Evolutionary conservation across 2,888 invertebrate genomes (phyloP).

Genomic region (Laspeyria flexula): DNA sequence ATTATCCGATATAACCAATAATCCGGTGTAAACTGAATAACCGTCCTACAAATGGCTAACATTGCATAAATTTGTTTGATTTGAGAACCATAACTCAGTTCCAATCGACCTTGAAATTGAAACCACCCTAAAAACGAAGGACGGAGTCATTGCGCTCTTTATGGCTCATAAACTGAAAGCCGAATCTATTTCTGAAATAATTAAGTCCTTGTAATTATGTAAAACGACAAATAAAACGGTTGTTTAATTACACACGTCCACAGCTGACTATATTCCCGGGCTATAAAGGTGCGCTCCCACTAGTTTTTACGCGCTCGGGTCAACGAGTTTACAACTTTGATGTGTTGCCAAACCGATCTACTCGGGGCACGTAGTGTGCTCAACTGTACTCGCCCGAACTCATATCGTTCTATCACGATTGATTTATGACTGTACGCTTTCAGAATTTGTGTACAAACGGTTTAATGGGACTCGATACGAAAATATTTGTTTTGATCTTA

Average conservation of each 20-base stretch:
- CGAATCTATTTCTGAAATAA: neutral
- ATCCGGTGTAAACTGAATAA: no score
- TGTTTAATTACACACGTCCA: slow-evolving; percentile 6
- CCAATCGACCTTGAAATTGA: no score
- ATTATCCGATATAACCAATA: no score
- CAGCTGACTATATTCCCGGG: slow-evolving; percentile 49
- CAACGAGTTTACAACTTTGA: slow-evolving; percentile 53
- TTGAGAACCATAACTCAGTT: no score
- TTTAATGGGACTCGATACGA: slow-evolving; percentile 27
- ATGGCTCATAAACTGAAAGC: neutral
- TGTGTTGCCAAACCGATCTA: slow-evolving; percentile 50
- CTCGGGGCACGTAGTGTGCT: slow-evolving; percentile 23
- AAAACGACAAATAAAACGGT: neutral
- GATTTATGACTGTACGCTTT: slow-evolving; percentile 38
- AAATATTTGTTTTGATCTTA: slow-evolving; percentile 29
- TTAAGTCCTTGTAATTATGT: neutral
- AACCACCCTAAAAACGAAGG: no score
- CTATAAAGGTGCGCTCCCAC: slow-evolving; percentile 37
- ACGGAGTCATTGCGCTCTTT: neutral
- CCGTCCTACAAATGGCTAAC: no score
- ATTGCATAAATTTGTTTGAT: no score
- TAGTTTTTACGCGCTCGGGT: slow-evolving; percentile 40
- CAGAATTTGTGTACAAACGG: slow-evolving; percentile 25
- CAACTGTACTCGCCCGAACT: slow-evolving; percentile 41
- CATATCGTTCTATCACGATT: slow-evolving; percentile 39